Evolutionary conservation across 2,888 invertebrate genomes (phyloP), one percentile per base, ranked within the genome.

Genomic region (Drymonia ruficornis): DNA sequence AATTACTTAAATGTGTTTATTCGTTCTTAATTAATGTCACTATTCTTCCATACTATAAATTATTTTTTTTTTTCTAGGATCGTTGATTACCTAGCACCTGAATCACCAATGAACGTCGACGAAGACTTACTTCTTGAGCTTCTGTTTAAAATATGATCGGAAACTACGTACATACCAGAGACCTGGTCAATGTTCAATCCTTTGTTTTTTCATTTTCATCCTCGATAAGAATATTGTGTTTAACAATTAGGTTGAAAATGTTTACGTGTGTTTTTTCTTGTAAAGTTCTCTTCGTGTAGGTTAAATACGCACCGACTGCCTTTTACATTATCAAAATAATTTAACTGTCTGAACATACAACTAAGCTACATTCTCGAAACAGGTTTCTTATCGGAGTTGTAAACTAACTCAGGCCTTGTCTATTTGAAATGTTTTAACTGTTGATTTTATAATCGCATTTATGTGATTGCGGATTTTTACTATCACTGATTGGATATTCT

Each of bases 91-190:
- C 78, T 92, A 78, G 88, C 92, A 68, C 91, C 92, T 46, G 83
- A 85, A 75, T 90, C 92, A 61, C 92, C 92, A 60, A 88, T 92
- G 91, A 89, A 89, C 68, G 92, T 90, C 61, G 91, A 91, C 63
- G 92, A 92, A 72, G 91, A 92, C 49, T 78, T 92, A 52, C 84
- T 92, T 54, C 84, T 92, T 63, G 91, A 91, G 74, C 84, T 92
- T 72, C 81, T 92, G 72, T 92, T 92, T 78, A 89, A 86, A 79
- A 90, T 88, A 83, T 92, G 77, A 91, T 72, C 44, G 47, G 52
- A 53, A 53, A 46, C 15, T 28, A 53, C 56, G 60, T 19, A 53
- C 56, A 60, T 19, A 38, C 13, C 34, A 42, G 53, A 34, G 47
- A n/a, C 64, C 31, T 54, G 2, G 34, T 34, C 5, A 51, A 31